Evolutionary conservation across 2,888 invertebrate genomes (phyloP).

Genomic region (Tenthredo distinguenda): DNA sequence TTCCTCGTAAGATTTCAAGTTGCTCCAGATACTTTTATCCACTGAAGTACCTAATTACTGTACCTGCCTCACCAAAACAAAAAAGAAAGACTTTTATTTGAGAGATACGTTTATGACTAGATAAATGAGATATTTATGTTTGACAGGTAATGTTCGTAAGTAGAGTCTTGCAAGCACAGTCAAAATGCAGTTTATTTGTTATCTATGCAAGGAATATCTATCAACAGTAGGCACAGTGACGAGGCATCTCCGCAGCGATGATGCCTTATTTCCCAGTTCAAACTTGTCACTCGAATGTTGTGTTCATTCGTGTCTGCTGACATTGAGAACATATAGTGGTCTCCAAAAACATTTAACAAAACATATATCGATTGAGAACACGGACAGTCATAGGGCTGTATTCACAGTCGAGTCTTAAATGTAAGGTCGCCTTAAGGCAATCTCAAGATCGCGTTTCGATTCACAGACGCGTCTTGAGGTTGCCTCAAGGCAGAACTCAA

Average conservation of each 20-base stretch:
- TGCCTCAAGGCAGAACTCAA: too few species aligned
- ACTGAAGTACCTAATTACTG: background rate
- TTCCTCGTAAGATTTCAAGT: background rate
- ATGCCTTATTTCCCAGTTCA: conserved; percentile 18
- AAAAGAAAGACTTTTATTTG: background rate
- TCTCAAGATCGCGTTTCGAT: too few species aligned
- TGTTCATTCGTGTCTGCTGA: background rate
- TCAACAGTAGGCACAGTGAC: conserved; percentile 25
- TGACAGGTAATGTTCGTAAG: background rate
- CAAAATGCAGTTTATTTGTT: conserved; percentile 38
- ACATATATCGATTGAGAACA: background rate
- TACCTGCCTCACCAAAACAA: background rate
- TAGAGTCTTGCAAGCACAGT: background rate
- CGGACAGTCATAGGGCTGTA: background rate
- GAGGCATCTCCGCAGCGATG: conserved; percentile 30
- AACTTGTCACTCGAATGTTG: conserved; percentile 38
- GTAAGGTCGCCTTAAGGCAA: too few species aligned
- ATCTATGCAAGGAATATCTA: conserved; percentile 2
- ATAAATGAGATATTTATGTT: background rate
- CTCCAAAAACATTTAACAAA: conserved; percentile 15
- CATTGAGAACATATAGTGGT: conserved; percentile 24
- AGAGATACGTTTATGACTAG: too few species aligned
- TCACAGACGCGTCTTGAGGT: too few species aligned
- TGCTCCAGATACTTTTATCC: background rate
- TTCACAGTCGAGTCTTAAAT: too few species aligned